Evolutionary conservation across 2,797 vertebrate genomes (phyloP).

Genomic region (Crenuchus spilurus): DNA sequence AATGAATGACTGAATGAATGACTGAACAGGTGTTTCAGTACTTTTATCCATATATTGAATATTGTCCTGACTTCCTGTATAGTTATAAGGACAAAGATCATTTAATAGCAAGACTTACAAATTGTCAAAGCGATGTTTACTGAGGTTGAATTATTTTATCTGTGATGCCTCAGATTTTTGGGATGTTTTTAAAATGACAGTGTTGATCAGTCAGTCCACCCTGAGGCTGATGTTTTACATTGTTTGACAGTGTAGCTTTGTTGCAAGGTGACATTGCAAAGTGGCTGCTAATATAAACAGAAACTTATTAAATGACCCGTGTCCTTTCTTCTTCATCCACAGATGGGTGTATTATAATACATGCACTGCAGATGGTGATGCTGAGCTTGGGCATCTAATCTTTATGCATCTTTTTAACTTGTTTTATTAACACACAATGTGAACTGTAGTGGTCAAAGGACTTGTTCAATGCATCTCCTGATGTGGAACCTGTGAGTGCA

Average conservation of each 20-base stretch:
- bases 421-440: too few relatives aligned
- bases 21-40: too few relatives aligned
- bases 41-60: too few relatives aligned
- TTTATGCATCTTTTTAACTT: not conserved
- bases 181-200: not conserved
- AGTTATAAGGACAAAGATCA: too few relatives aligned
- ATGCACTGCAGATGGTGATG: not conserved
- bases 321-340: not conserved
- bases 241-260: not conserved
- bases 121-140: too few relatives aligned
- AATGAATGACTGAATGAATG: too few relatives aligned
- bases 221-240: not conserved
- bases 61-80: too few relatives aligned
- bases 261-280: slow-evolving; percentile 15
- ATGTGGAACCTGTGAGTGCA: too few relatives aligned
- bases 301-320: not conserved
- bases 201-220: not conserved
- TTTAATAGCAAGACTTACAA: too few relatives aligned
- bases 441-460: too few relatives aligned
- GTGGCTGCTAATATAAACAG: slow-evolving; percentile 3
- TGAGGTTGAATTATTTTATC: too few relatives aligned
- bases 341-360: not conserved
- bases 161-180: not conserved
- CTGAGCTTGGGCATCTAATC: not conserved
- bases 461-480: too few relatives aligned